Evolutionary conservation across 2,797 vertebrate genomes (phyloP), one percentile per base, ranked within the genome.

Genomic region (Spea hammondii): DNA sequence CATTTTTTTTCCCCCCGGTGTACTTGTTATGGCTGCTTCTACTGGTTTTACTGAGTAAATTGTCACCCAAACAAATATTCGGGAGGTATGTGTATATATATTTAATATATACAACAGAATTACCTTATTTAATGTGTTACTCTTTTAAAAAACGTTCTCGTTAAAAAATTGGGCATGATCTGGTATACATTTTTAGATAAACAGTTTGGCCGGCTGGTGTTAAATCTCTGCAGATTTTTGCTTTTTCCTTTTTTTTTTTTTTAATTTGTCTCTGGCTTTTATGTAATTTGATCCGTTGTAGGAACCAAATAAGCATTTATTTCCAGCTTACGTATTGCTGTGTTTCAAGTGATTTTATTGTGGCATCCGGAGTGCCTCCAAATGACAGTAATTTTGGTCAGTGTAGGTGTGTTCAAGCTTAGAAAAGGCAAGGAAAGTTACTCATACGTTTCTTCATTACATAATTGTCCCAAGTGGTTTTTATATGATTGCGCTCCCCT

Each of bases 391-490:
- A 53, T 79, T 70, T 74, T 70, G 71, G 55, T 79, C 65, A 70
- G n/a, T 13, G 32, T 48, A 46, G n/a, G 51, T 73, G 64, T 68
- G 48, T 74, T 72, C 69, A 55, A 46, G 32, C 65, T 13, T 68
- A n/a, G 12, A 47, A 70, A 70, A 77, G 13, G 60, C 12, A 54
- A 2, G 8, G 65, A 59, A 62, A 32, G 8, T 81, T 76, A 70
- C 68, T 76, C 79, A 76, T 67, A 11, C n/a, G 3, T 13, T 72
- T 32, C 6, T 10, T 67, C 67, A 77, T 77, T 62, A 77, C 70
- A 77, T 70, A 80, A 48, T 54, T 64, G 9, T 73, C 79, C 69
- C 53, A 14, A 76, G 65, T 71, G 70, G 10, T 76, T 45, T 72
- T 54, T 73, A 54, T 62, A 73, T 5, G 14, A 53, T 32, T 66